Evolutionary conservation across 2,113 vertebrate species (phyloP), one percentile per base, ranked within the genome.

Genomic region (Ochotona princeps): DNA sequence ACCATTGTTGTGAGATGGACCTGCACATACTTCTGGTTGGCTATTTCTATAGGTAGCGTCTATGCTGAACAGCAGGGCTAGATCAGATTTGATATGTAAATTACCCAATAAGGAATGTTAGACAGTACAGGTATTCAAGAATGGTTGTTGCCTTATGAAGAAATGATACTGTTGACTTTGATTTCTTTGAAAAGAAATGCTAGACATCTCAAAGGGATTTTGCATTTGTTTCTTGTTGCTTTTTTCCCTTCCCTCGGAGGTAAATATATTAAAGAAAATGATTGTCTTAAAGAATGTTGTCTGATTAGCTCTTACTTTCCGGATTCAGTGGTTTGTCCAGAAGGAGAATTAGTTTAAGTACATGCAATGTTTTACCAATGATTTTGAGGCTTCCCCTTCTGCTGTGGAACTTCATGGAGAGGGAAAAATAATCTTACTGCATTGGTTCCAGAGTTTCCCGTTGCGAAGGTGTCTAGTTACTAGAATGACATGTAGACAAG

Each of bases 51-150:
- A 35, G 38, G 49, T 3, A 67, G n/a, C 69, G 11, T 10, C 1
- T 30, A 32, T 1, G 60, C 13, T 74, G 79, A 83, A 74, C 14
- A 81, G n/a, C 47, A 76, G 54, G 61, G 12, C 28, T 57, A 57
- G 63, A 72, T 87, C 67, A 74, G 63, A 82, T 60, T 25, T 47
- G 65, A 70, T 60, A 47, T 79, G 23, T 66, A 26, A 74, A 38
- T 73, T 87, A 82, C 32, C 38, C 8, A 12, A 49, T 73, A 87
- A 91, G 75, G 44, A 90, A 54, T 94, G 38, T 72, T 72, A 82
- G 15, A 60, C 17, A 74, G 17, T 89, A 30, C 49, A 73, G 30
- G 85, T 26, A 49, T n/a, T 35, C 11, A 67, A 30, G 20, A 7
- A 89, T 30, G 17, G 51, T 30, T 54, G 76, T 51, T 83, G 23